Base-by-base conservation (phyloP, 2,888 invertebrate species). In the Eurytoma californica region DNA sequence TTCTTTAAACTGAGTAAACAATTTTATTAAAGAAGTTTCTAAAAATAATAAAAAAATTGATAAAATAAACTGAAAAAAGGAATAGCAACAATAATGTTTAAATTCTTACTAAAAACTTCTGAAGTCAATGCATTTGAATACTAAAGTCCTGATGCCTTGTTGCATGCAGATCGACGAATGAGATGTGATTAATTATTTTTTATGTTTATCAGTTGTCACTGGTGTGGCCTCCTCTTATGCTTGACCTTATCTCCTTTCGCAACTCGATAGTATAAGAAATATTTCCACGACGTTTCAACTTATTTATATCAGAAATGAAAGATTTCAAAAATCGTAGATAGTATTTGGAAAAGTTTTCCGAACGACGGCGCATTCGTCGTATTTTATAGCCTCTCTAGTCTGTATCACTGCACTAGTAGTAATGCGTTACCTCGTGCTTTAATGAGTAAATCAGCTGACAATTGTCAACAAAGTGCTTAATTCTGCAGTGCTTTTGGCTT, bases 241-340 rank as follows among this genome's bases (percentile, higher is more conserved):
- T 66, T 72, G 72, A 78, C 72, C 78, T 14, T 39, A 47, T 73
- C 49, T 55, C 5, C 20, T 77, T 58, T 63, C 18, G 58, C 20
- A 63, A 72, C 28, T 30, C 28, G 16, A n/a, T 30, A 28, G 39
- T 4, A 4, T 55, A 2, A 39, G 39, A 39, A 39, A 39, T 39
- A 9, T 39, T 7, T 39, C 12, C n/a, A n/a, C 3, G 14, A 16
- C 4, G 53, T 13, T n/a, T 16, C 16, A n/a, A 39, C 39, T 18
- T 63, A 39, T 63, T 30, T 39, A 39, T 18, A 30, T 61, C 9
- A 39, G 39, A 39, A 39, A 39, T 39, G 39, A 39, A 39, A 39
- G 5, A 39, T 9, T 39, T 39, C 9, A 5, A 39, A 39, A 39
- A 7, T 39, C 9, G 4, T 9, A 1, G 9, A 7, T 9, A 39